Evolutionary conservation across 2,113 vertebrate genomes (phyloP).

Genomic region (Rhegmatorhina hoffmannsi): DNA sequence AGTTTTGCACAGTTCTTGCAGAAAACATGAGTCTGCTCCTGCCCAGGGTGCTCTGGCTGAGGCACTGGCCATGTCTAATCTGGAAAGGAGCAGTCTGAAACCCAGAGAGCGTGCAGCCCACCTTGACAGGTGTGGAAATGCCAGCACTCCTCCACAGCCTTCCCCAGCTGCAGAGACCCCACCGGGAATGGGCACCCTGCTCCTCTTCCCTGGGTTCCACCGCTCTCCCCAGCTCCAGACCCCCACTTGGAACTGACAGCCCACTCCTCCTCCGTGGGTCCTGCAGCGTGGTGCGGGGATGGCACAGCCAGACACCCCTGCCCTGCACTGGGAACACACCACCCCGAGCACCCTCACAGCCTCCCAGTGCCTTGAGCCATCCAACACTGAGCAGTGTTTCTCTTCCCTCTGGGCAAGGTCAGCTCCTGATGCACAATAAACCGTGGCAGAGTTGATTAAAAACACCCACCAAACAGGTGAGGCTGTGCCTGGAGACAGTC

Average conservation of each 20-base stretch:
- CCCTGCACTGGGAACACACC: accelerated
- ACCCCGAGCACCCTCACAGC: accelerated
- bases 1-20: background rate
- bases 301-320: background rate
- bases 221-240: background rate
- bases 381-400: accelerated
- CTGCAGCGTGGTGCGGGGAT: accelerated
- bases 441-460: background rate
- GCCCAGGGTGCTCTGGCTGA: accelerated
- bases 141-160: background rate
- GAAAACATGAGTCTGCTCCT: accelerated
- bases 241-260: accelerated
- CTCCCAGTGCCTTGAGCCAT: accelerated
- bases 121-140: background rate
- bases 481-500: background rate
- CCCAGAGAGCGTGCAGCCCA: accelerated
- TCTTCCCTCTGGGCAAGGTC: background rate
- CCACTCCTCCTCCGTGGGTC: accelerated
- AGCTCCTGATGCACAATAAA: background rate
- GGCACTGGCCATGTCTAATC: accelerated
- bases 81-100: background rate
- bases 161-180: background rate
- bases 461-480: accelerated
- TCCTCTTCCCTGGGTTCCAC: background rate
- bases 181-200: accelerated